Evolutionary conservation across 2,113 vertebrate genomes (phyloP).

Genomic region (Macquaria australasica): DNA sequence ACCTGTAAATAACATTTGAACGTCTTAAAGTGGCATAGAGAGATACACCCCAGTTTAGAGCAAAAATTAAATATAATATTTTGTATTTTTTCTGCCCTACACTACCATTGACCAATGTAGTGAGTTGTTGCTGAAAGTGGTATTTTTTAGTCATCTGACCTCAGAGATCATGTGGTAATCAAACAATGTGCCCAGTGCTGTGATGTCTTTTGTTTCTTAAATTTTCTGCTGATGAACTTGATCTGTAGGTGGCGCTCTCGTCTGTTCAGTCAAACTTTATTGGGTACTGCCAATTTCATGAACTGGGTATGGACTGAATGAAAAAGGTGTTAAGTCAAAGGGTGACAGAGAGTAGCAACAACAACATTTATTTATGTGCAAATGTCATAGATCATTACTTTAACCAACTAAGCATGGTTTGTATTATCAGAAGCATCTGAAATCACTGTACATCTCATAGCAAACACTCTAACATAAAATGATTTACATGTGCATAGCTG

Average conservation of each 20-base stretch:
- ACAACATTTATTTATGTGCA: slow-evolving; percentile 22
- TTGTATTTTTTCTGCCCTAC: not conserved
- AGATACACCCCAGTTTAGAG: not conserved
- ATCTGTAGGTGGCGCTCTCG: slow-evolving; percentile 24
- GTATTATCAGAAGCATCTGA: slow-evolving; percentile 43
- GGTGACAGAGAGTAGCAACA: not conserved
- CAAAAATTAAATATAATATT: no score
- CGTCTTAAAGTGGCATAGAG: not conserved
- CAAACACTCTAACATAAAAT: slow-evolving; percentile 46
- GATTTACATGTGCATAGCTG: slow-evolving; percentile 45
- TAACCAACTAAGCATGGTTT: slow-evolving; percentile 26
- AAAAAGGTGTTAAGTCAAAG: not conserved
- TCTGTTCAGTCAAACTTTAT: not conserved
- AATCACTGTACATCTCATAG: slow-evolving; percentile 32
- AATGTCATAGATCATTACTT: slow-evolving; percentile 23
- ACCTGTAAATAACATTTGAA: not conserved
- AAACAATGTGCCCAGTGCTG: not conserved
- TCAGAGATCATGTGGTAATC: not conserved
- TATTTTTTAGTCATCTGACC: not conserved
- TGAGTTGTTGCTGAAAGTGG: not conserved
- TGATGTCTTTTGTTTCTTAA: not conserved
- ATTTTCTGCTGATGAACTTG: not conserved
- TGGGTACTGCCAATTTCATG: not conserved
- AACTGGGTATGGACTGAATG: not conserved
- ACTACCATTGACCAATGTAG: not conserved